phyloP scores from a whole-genome alignment of 2,888 invertebrate species.

The Cactoblastis cactorum region DNA sequence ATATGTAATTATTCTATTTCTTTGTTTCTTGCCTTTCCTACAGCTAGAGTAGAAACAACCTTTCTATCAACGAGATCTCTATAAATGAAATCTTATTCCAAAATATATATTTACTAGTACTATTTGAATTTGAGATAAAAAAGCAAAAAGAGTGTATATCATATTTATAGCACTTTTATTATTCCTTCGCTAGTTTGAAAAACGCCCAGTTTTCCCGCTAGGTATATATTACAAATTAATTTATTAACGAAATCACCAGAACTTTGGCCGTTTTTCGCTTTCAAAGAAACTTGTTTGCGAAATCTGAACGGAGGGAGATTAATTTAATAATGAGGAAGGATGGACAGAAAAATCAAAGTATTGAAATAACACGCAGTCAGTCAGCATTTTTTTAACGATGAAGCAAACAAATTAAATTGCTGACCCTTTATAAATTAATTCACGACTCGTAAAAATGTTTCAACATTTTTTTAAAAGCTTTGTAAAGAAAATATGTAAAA shows the following conservation, averaged over 20 bases:
- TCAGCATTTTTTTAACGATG: slow-evolving; percentile 15
- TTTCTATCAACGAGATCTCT: no score
- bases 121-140: no score
- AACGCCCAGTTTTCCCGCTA: neutral
- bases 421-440: slow-evolving; percentile 1
- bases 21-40: no score
- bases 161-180: neutral
- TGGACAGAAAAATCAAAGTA: slow-evolving; percentile 14
- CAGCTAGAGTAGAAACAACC: no score
- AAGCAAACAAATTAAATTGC: slow-evolving; percentile 11
- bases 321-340: slow-evolving; percentile 16
- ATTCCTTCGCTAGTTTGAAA: neutral
- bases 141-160: no score
- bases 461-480: neutral
- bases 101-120: no score
- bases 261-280: slow-evolving; percentile 12
- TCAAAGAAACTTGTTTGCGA: slow-evolving; percentile 14
- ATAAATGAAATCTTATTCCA: no score
- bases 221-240: slow-evolving; percentile 8
- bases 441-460: neutral
- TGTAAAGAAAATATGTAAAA: no score
- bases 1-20: no score
- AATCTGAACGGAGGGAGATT: slow-evolving; percentile 15
- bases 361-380: slow-evolving; percentile 10
- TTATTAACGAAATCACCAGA: slow-evolving; percentile 14